phyloP scores from a whole-genome alignment of 1,140 invertebrate species.

The Melipona quadrifasciata region DNA sequence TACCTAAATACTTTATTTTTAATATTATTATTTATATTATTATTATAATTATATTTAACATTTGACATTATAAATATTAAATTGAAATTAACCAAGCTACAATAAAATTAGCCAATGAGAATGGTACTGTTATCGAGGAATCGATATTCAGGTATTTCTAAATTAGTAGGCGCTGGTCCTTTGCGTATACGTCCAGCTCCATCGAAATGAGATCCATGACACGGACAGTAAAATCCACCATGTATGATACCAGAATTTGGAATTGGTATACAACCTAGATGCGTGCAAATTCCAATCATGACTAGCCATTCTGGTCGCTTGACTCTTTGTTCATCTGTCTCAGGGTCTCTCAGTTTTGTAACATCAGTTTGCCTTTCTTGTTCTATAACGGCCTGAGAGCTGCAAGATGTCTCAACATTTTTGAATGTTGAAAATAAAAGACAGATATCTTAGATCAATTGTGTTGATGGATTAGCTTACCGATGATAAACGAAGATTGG shows the following conservation, averaged over 20 bases:
- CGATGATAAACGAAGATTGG: slow-evolving; percentile 73
- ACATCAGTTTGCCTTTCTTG: slow-evolving; percentile 85
- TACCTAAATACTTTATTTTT: background rate
- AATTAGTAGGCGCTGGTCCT: slow-evolving; percentile 92
- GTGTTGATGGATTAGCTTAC: slow-evolving; percentile 22
- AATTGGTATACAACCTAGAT: slow-evolving; percentile 93
- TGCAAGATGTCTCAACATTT: slow-evolving; percentile 37
- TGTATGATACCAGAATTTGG: slow-evolving; percentile 89
- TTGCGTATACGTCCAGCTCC: slow-evolving; percentile 91
- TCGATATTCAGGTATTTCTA: slow-evolving; percentile 89
- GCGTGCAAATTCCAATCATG: slow-evolving; percentile 93
- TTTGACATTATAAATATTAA: background rate
- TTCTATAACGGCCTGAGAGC: slow-evolving; percentile 83
- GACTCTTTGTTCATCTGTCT: slow-evolving; percentile 85
- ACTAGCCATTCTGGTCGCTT: slow-evolving; percentile 89
- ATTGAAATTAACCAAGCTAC: background rate
- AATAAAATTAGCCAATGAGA: slow-evolving; percentile 82
- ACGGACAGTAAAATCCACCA: slow-evolving; percentile 93
- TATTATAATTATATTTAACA: too few species aligned
- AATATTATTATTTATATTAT: too few species aligned
- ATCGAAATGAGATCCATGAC: slow-evolving; percentile 96
- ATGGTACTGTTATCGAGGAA: slow-evolving; percentile 84
- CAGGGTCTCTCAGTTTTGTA: slow-evolving; percentile 87
- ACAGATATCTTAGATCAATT: background rate
- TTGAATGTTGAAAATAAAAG: background rate